These are phyloP conservation scores for Caenorhabditis sinica DNA, from an alignment of 2,888 invertebrate genomes.

Conservation along the genomic window DNA sequence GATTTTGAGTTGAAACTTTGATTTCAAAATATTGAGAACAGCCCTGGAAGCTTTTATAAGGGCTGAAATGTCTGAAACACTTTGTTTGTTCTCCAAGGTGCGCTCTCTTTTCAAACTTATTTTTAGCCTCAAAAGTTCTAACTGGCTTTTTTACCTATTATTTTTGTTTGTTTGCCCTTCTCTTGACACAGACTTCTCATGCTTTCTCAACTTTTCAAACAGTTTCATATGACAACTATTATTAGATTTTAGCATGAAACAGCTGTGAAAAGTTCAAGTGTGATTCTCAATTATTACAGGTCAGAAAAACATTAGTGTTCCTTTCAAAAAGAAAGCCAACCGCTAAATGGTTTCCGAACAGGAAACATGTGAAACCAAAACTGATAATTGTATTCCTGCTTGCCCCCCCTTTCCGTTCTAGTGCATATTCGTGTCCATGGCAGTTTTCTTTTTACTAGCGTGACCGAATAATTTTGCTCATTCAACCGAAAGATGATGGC, in stretches of 20 bases:
- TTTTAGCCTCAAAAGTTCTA: not conserved
- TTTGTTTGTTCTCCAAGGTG: conserved; percentile 8
- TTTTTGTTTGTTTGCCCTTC: conserved; percentile 35
- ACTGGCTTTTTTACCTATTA: conserved; percentile 1
- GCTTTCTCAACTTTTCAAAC: not conserved
- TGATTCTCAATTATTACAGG: too few relatives aligned
- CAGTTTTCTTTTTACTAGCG: conserved; percentile 5
- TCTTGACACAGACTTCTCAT: not conserved
- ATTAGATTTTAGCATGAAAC: not conserved
- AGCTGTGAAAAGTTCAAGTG: not conserved
- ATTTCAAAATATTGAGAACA: conserved; percentile 1
- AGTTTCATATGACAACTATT: not conserved
- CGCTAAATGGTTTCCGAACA: not conserved
- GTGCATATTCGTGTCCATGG: not conserved
- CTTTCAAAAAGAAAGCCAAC: too few relatives aligned
- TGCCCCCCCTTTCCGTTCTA: not conserved
- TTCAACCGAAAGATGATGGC: not conserved
- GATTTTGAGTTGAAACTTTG: not conserved
- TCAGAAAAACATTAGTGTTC: too few relatives aligned
- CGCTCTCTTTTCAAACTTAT: not conserved
- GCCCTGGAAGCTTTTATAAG: not conserved
- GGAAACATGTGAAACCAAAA: not conserved
- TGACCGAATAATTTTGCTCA: conserved; percentile 18
- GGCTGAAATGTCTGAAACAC: not conserved
- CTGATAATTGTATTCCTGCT: not conserved